Base-by-base conservation (phyloP, 2,113 vertebrate genomes). In the Ursus arctos region DNA sequence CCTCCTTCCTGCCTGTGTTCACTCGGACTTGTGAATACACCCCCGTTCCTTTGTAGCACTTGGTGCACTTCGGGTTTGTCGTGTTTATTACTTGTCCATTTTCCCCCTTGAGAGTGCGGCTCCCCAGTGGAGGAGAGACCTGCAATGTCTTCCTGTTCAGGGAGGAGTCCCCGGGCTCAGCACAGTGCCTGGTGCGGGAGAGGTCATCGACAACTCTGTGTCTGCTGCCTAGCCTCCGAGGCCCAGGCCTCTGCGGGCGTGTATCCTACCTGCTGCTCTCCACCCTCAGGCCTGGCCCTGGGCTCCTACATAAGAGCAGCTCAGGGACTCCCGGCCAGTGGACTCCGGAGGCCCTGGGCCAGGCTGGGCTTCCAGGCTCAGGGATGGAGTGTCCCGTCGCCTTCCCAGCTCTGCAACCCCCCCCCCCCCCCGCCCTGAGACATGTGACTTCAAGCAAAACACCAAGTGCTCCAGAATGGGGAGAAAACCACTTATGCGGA, bases 181-280 rank as follows among this genome's bases (percentile, higher is more conserved):
- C 28, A 0, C 0, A 15, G 40, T 2, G 21, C 43, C 26, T 18
- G 47, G 74, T 11, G 28, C 14, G 0, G 4, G 6, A 2, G 26
- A 22, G 28, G 61, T 16, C 0, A 12, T 24, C 49, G 4, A 1
- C 5, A 3, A 4, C 36, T 57, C 1, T 40, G 36, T 0, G 0
- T 6, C 53, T 18, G 28, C 40, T 1, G 33, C 49, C 57, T 26
- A 4, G 31, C 24, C 15, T 7, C 33, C 1, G 1, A 16, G 22
- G 59, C 55, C 40, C 28, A 0, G 21, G 72, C 19, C 0, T 18
- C 87, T 33, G 77, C 4, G 9, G 6, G 18, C 2, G 19, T 7
- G 47, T 2, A 0, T 8, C 28, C 26, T 47, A 79, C 55, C 53
- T 13, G 2, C 28, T 21, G 8, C 26, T 10, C 18, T n/a, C 61